These are phyloP conservation scores for Pollimyrus isidori DNA, from an alignment of 2,113 vertebrate genomes.

Conservation along the genomic window DNA sequence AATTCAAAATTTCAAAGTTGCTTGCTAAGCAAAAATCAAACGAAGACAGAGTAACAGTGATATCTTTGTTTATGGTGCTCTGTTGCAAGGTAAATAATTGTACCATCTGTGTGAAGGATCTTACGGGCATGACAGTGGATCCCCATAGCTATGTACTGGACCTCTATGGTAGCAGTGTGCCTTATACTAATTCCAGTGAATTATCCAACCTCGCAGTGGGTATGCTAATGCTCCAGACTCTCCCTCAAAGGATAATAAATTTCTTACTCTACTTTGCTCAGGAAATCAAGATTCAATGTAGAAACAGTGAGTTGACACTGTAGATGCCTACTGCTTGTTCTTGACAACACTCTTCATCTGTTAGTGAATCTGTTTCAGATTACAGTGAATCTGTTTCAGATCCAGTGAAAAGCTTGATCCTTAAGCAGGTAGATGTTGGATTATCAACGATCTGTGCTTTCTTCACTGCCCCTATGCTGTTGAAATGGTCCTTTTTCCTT, in stretches of 20 bases:
- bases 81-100: neutral
- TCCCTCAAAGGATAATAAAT: neutral
- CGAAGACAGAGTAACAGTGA: neutral
- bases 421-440: neutral
- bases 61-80: neutral
- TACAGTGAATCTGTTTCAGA: neutral
- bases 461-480: neutral
- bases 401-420: neutral
- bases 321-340: neutral
- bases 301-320: neutral
- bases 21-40: neutral
- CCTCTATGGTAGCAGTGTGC: neutral
- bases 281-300: neutral
- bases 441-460: neutral
- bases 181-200: neutral
- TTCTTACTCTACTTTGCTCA: neutral
- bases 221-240: neutral
- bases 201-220: neutral
- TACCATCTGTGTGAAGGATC: neutral
- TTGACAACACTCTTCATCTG: neutral
- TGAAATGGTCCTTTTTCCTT: neutral
- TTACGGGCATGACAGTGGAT: neutral
- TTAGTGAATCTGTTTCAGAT: constrained; percentile 4
- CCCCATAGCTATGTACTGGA: neutral
- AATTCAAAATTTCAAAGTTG: neutral